Evolutionary conservation across 2,888 invertebrate genomes (phyloP).

Genomic region (Synanthedon myopaeformis): DNA sequence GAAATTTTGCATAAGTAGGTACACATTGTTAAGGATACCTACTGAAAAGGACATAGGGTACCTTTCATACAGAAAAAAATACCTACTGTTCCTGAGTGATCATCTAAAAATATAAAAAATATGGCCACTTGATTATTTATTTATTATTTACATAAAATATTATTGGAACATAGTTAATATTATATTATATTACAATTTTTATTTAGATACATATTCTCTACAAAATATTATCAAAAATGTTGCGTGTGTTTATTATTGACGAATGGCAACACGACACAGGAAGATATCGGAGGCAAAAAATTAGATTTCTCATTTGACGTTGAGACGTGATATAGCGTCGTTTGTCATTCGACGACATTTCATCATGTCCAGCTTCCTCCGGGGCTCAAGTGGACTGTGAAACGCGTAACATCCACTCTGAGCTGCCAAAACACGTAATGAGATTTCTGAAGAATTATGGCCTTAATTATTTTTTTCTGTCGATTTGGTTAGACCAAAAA

Average conservation of each 20-base stretch:
- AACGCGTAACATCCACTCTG: slow-evolving; percentile 33
- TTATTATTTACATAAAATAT: too few relatives aligned
- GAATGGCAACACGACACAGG: neutral
- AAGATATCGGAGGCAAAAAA: slow-evolving; percentile 27
- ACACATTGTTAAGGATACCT: too few relatives aligned
- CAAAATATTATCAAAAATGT: too few relatives aligned
- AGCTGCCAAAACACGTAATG: slow-evolving; percentile 3
- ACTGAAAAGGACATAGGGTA: too few relatives aligned
- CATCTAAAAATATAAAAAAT: too few relatives aligned
- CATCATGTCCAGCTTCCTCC: slow-evolving; percentile 48
- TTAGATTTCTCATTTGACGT: slow-evolving; percentile 61
- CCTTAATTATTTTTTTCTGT: neutral
- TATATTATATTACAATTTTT: too few relatives aligned
- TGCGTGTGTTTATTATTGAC: neutral
- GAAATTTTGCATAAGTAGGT: too few relatives aligned
- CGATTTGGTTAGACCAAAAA: neutral
- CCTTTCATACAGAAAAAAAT: too few relatives aligned
- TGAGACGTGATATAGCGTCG: slow-evolving; percentile 35
- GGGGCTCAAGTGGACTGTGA: slow-evolving; percentile 41
- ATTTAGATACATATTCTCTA: too few relatives aligned
- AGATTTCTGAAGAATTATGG: neutral
- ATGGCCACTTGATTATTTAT: too few relatives aligned
- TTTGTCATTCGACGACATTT: slow-evolving; percentile 60
- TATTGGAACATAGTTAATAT: too few relatives aligned
- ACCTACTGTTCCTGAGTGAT: too few relatives aligned